Evolutionary conservation across 2,888 invertebrate species (phyloP), one percentile per base, ranked within the genome.

Genomic region (Drosophila formosana): DNA sequence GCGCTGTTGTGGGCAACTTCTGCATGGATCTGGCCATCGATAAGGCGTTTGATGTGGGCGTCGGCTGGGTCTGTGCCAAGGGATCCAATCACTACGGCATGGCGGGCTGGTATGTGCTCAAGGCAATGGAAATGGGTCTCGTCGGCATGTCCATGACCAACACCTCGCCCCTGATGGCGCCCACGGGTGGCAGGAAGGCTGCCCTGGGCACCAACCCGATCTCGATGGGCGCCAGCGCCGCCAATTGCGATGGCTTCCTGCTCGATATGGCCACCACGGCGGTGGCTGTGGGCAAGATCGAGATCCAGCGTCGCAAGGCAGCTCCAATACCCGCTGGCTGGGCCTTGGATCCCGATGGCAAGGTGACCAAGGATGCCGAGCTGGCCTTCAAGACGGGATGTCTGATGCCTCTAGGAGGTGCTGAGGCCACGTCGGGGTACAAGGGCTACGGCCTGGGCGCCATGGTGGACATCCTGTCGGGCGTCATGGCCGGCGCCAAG

Each of bases 241-340:
- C 77, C 11, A 93, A 93, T 3, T 92, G 95, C 0, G 98, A 98
- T 89, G 93, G 94, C 28, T 28, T 28, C 28, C 28, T 28, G 0
- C 5, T 28, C 4, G 5, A 28, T 4, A 28, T 28, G 98, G 98
- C 98, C 0, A 98, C 98, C 0, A 97, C 98, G 0, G 95, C 97
- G 0, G 98, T 98, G 0, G 97, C 98, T 3, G 94, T 98, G 13
- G 99, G 99, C 46, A 99, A 98, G 94, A 95, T 98, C 72, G 98
- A 99, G 93, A 94, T 98, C 62, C 95, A 96, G 72, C 93, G 94
- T 30, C 94, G 97, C 0, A 97, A 98, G 93, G 94, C 94, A 0
- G 94, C 95, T 69, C 93, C 95, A 0, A 94, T 98, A 72, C 98
- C 98, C 0, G 90, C 92, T 32, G 97, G 98, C 1, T 99, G 98